Evolutionary conservation across 2,888 invertebrate species (phyloP), one percentile per base, ranked within the genome.

Genomic region (Vannuccia rotundouncinata): DNA sequence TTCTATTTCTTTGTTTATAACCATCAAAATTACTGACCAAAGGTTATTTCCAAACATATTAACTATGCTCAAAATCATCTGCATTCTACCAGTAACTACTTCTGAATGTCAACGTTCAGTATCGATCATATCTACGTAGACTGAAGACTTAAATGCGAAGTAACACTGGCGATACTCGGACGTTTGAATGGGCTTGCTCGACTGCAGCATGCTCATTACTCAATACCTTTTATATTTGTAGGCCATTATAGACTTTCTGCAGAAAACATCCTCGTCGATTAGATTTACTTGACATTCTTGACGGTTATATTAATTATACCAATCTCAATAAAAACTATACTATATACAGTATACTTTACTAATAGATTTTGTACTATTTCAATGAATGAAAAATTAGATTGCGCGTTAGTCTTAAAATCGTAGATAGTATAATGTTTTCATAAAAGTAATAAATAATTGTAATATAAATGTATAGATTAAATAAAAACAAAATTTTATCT

Each of bases 101-200:
- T 59, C n/a, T 78, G 78, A 78, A 78, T 79, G 79, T 79, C 77
- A 79, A 30, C 73, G 79, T 22, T 74, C 74, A 29, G 79, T 73
- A 13, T 74, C 74, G n/a, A 30, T 30, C 13, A n/a, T n/a, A n/a
- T n/a, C 29, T 79, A 22, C 66, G 79, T 28, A 30, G 79, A 28
- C 79, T 79, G 29, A 74, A 79, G 17, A 76, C 66, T 29, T 79
- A 79, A 75, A 74, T 79, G 79, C 73, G 79, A 29, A 30, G 29
- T 27, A 78, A 13, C 59, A 78, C 59, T 31, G 78, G 74, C 25
- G 45, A 78, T 17, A 79, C 25, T 28, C 77, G n/a, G n/a, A n/a
- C n/a, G 80, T 22, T 28, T 80, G 31, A 78, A 59, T 29, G 79
- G 31, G 22, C 77, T 79, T 30, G 79, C 79, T 25, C n/a, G n/a